phyloP scores from a whole-genome alignment of 35 echinoderm and acorn worm species.

The Strongylocentrotus purpuratus region DNA sequence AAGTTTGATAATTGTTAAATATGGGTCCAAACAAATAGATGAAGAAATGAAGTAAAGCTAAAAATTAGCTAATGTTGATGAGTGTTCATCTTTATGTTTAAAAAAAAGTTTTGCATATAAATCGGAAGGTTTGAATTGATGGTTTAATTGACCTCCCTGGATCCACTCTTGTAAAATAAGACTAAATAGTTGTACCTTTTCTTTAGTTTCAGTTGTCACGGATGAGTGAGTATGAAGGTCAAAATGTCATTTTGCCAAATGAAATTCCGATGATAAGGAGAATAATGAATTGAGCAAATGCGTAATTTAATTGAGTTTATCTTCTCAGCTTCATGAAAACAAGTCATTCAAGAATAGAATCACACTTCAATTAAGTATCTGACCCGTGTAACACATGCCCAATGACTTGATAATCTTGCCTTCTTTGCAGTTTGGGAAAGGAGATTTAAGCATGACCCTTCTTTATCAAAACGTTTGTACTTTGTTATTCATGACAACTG shows the following conservation, averaged over 20 bases:
- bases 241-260: not conserved
- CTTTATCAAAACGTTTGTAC: not conserved
- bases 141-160: too few relatives aligned
- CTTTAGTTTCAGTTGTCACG: not conserved
- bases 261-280: not conserved
- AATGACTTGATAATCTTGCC: not conserved
- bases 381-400: not conserved
- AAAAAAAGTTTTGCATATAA: too few relatives aligned
- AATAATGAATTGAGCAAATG: not conserved
- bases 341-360: not conserved
- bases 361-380: not conserved
- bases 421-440: not conserved
- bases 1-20: too few relatives aligned
- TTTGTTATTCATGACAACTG: not conserved
- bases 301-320: not conserved
- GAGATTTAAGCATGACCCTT: not conserved
- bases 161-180: not conserved
- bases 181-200: not conserved
- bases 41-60: too few relatives aligned
- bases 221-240: not conserved
- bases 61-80: too few relatives aligned
- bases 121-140: too few relatives aligned
- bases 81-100: too few relatives aligned
- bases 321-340: not conserved
- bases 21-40: too few relatives aligned